phyloP scores from a whole-genome alignment of 2,888 invertebrate genomes.

The Antitype chi region DNA sequence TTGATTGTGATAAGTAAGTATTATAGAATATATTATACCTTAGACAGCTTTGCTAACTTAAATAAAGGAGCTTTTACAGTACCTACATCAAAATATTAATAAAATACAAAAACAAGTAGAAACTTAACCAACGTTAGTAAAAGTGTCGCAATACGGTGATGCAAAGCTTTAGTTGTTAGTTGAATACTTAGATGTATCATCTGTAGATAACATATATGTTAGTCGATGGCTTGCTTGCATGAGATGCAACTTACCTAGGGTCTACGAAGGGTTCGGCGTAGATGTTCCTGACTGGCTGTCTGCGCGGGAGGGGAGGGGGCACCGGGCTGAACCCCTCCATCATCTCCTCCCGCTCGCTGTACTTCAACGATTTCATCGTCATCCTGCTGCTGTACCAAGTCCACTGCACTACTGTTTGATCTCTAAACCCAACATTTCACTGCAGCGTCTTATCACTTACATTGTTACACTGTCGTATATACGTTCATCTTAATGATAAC shows the following conservation, averaged over 20 bases:
- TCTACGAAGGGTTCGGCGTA: conserved; percentile 93
- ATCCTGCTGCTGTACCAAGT: conserved; percentile 83
- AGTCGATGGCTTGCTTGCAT: conserved; percentile 52
- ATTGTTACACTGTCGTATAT: conserved; percentile 77
- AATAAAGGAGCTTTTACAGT: neutral
- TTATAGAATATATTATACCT: neutral
- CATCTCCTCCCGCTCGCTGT: conserved; percentile 90
- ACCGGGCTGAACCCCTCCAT: conserved; percentile 91
- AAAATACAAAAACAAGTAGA: conserved; percentile 2
- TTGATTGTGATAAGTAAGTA: conserved; percentile 21
- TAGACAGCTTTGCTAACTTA: neutral
- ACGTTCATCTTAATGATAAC: conserved; percentile 71
- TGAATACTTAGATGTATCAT: conserved; percentile 60
- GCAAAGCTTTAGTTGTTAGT: conserved; percentile 53
- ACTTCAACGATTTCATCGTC: conserved; percentile 92
- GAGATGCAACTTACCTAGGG: conserved; percentile 85
- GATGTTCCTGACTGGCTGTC: conserved; percentile 92
- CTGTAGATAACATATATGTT: conserved; percentile 43
- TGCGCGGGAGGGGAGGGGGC: conserved; percentile 91
- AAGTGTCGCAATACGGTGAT: conserved; percentile 25
- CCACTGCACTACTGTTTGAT: conserved; percentile 84
- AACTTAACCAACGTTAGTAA: neutral
- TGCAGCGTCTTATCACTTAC: conserved; percentile 83
- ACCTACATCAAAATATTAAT: neutral
- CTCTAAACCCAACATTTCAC: conserved; percentile 80